phyloP scores from a whole-genome alignment of 2,113 vertebrate species.

The Hippocampus guttulatus region DNA sequence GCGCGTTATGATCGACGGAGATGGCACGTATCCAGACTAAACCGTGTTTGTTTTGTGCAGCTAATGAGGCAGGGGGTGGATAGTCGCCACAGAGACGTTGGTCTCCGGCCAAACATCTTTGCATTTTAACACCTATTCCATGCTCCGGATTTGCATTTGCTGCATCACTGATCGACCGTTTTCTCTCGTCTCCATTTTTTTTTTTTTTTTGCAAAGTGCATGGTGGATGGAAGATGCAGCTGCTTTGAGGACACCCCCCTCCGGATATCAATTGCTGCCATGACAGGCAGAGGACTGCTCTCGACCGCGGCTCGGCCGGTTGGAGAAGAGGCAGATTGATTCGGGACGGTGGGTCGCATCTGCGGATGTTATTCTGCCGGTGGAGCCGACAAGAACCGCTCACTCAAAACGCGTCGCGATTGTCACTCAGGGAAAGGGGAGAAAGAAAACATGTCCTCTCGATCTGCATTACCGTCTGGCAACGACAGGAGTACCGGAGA shows the following conservation, averaged over 20 bases:
- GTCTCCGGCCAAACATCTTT: conserved; percentile 68
- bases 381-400: conserved; percentile 48
- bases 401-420: conserved; percentile 43
- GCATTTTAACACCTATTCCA: conserved; percentile 58
- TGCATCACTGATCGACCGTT: conserved; percentile 48
- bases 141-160: conserved; percentile 40
- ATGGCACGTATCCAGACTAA: conserved; percentile 49
- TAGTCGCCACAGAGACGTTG: conserved; percentile 69
- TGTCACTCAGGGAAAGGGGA: conserved; percentile 67
- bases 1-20: conserved; percentile 47
- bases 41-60: conserved; percentile 65
- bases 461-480: conserved; percentile 75
- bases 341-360: conserved; percentile 51
- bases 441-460: conserved; percentile 71
- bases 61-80: conserved; percentile 68
- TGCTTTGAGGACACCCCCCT: conserved; percentile 65
- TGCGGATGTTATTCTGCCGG: conserved; percentile 56
- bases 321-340: conserved; percentile 64
- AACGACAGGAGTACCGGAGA: conserved; percentile 76
- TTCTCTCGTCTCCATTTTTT: conserved; percentile 21
- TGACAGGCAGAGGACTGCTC: conserved; percentile 70
- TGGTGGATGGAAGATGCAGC: conserved; percentile 62
- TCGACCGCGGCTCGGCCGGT: conserved; percentile 58
- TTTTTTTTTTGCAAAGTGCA: conserved; percentile 41
- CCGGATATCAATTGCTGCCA: conserved; percentile 64